Evolutionary conservation across 2,888 invertebrate species (phyloP).

Genomic region (Drosophila siamana): DNA sequence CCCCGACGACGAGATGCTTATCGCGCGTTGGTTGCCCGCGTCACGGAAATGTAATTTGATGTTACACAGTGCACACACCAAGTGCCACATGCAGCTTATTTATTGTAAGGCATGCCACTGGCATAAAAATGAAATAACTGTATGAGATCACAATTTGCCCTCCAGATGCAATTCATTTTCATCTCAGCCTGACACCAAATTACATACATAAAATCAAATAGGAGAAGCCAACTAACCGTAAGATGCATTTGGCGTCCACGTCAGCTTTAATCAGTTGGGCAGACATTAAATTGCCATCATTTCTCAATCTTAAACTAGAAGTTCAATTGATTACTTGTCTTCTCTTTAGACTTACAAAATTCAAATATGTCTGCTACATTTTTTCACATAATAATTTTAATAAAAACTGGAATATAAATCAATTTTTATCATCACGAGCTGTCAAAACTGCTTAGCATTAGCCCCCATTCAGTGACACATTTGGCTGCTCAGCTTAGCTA

Average conservation of each 20-base stretch:
- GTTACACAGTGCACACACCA: slow-evolving; percentile 61
- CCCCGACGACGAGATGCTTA: slow-evolving; percentile 46
- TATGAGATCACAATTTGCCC: slow-evolving; percentile 48
- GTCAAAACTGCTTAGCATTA: slow-evolving; percentile 35
- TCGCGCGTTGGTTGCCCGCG: slow-evolving; percentile 46
- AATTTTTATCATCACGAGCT: slow-evolving; percentile 56
- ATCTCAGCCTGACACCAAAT: slow-evolving; percentile 16
- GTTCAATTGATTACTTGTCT: neutral
- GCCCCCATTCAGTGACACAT: slow-evolving; percentile 36
- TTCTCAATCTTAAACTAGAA: too few species aligned
- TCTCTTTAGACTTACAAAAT: neutral
- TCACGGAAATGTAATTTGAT: slow-evolving; percentile 63
- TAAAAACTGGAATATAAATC: slow-evolving; percentile 66
- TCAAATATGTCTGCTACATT: slow-evolving; percentile 10
- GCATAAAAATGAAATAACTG: slow-evolving; percentile 44
- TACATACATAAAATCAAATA: slow-evolving; percentile 3
- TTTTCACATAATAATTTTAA: slow-evolving; percentile 16
- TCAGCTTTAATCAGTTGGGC: neutral
- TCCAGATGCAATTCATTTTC: slow-evolving; percentile 58
- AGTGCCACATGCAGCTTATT: slow-evolving; percentile 69
- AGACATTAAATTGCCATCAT: too few species aligned
- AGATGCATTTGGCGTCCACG: neutral
- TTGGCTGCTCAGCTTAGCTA: slow-evolving; percentile 38
- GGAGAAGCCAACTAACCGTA: slow-evolving; percentile 8
- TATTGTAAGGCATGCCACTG: slow-evolving; percentile 44